Evolutionary conservation across 2,113 vertebrate species (phyloP).

Genomic region (Physeter macrocephalus): DNA sequence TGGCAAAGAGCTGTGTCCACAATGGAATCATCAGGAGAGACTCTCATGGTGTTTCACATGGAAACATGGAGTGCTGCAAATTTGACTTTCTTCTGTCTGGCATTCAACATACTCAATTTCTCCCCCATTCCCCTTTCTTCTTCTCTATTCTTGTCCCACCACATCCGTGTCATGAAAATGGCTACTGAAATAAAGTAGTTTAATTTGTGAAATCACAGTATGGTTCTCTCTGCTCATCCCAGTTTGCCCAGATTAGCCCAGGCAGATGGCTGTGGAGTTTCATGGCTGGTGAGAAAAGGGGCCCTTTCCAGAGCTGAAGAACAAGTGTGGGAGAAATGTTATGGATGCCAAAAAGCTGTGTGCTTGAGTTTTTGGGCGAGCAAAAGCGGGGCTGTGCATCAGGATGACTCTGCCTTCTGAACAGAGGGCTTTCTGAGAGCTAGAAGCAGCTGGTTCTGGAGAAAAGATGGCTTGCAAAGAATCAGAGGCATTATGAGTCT

Average conservation of each 20-base stretch:
- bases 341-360: constrained; percentile 56
- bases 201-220: constrained; percentile 61
- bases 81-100: constrained; percentile 6
- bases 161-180: constrained; percentile 50
- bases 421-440: constrained; percentile 55
- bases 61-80: background rate
- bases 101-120: background rate
- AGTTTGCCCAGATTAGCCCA: constrained; percentile 59
- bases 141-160: constrained; percentile 42
- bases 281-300: constrained; percentile 53
- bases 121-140: background rate
- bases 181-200: constrained; percentile 63
- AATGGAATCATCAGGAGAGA: background rate
- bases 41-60: background rate
- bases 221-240: constrained; percentile 42
- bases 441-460: constrained; percentile 75
- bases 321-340: constrained; percentile 41
- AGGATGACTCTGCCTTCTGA: constrained; percentile 44
- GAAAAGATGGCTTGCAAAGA: constrained; percentile 74
- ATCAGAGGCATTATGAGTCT: constrained; percentile 73
- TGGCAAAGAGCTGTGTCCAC: background rate
- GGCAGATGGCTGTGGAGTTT: constrained; percentile 65
- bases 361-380: constrained; percentile 49
- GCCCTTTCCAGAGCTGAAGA: constrained; percentile 47
- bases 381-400: constrained; percentile 27